Evolutionary conservation across 2,888 invertebrate species (phyloP).

Genomic region (Poecilobothrus nobilitatus): DNA sequence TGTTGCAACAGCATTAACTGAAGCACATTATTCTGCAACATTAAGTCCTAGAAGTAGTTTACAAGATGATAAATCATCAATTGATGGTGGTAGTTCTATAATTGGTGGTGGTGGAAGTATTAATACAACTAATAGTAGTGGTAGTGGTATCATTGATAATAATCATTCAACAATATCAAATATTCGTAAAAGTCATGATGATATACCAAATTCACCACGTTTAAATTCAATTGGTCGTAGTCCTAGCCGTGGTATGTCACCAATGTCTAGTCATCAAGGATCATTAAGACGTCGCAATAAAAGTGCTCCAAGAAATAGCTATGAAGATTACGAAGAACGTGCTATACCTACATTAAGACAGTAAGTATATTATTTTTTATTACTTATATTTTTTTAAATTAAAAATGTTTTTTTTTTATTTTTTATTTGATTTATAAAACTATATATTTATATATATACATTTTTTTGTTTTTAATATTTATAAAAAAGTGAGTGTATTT

Average conservation of each 20-base stretch:
- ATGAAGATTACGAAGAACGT: conserved; percentile 81
- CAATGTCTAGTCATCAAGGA: conserved; percentile 48
- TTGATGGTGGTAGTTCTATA: conserved; percentile 32
- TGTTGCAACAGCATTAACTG: conserved; percentile 40
- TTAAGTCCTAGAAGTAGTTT: conserved; percentile 33
- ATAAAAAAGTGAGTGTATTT: not conserved
- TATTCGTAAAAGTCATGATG: conserved; percentile 38
- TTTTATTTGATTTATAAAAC: no score
- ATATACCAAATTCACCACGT: conserved; percentile 40
- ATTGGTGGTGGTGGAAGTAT: conserved; percentile 22
- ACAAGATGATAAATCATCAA: conserved; percentile 36
- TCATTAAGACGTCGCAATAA: conserved; percentile 57
- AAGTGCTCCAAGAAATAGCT: conserved; percentile 60
- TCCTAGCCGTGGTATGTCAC: conserved; percentile 45
- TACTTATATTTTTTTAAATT: not conserved
- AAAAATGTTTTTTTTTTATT: not conserved
- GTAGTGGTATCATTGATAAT: conserved; percentile 13
- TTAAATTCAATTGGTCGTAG: conserved; percentile 32
- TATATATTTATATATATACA: no score
- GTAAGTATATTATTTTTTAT: conserved; percentile 48
- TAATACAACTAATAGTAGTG: conserved; percentile 19
- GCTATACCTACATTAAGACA: conserved; percentile 75
- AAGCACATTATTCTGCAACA: conserved; percentile 32
- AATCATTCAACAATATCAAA: conserved; percentile 25
- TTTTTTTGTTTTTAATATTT: no score